Percentiles rank a stretch among this genome's conserved stretches.
Conservation (phyloP, 2,888 invertebrate species). For the Tachina fera region DNA sequence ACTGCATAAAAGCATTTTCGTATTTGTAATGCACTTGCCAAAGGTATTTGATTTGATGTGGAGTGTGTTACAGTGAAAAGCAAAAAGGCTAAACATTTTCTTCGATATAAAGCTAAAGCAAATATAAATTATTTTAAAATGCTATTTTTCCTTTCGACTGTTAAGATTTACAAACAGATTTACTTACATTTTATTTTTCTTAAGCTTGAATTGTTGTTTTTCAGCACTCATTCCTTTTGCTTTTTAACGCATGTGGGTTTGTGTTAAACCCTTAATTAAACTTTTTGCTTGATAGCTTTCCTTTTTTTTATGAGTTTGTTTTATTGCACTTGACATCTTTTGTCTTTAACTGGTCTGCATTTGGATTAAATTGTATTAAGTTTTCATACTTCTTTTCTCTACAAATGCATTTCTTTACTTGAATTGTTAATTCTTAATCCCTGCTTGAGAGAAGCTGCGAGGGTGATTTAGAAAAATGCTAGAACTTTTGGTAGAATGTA, state of each 20-base stretch:
- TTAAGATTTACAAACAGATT: not conserved
- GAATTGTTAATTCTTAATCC: not conserved
- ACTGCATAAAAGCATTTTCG: constrained; percentile 52
- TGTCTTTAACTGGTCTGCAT: constrained; percentile 20
- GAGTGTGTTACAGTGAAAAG: not conserved
- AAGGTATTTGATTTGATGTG: not conserved
- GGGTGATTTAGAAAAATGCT: not conserved
- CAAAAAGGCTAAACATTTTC: not conserved
- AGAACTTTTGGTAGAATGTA: no score
- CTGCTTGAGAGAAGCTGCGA: not conserved
- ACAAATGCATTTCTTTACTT: not conserved
- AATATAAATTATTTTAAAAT: not conserved
- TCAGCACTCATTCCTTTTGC: not conserved
- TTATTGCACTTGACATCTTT: not conserved
- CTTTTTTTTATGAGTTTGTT: not conserved
- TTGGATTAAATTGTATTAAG: constrained; percentile 32
- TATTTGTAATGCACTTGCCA: constrained; percentile 51
- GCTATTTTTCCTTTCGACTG: not conserved
- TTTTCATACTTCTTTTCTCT: not conserved
- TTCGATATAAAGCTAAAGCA: not conserved
- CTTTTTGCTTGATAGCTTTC: constrained; percentile 3
- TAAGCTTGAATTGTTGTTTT: constrained; percentile 6
- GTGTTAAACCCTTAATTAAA: constrained; percentile 44
- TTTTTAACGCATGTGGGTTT: not conserved
- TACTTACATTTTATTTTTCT: not conserved